Conservation (phyloP, 2,797 vertebrate genomes). For the Onychomys torridus region DNA sequence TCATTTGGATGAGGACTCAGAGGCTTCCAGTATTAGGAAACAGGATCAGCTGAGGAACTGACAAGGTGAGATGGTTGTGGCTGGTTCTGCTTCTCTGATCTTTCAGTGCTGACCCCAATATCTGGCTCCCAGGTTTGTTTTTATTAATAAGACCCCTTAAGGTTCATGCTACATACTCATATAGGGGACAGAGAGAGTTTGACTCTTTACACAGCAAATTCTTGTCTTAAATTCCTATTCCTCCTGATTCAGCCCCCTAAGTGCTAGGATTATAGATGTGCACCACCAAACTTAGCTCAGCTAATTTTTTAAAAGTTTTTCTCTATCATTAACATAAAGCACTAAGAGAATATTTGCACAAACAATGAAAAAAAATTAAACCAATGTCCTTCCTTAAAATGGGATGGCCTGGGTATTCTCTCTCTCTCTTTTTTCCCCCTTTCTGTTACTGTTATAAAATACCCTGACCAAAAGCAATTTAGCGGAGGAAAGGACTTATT, state of each 20-base stretch:
- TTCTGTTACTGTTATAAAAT: background rate
- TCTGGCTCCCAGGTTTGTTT: no score
- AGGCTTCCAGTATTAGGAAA: no score
- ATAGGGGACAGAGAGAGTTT: background rate
- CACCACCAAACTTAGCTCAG: background rate
- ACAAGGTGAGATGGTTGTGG: no score
- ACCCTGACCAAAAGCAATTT: background rate
- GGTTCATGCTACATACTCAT: background rate
- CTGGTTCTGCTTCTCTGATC: no score
- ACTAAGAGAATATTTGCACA: background rate
- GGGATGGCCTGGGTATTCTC: background rate
- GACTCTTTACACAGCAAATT: background rate
- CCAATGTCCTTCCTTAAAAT: slow-evolving; percentile 14
- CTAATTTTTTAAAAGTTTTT: background rate
- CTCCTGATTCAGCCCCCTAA: background rate
- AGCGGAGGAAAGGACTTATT: background rate
- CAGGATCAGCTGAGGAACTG: no score
- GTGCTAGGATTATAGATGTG: background rate
- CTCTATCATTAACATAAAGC: slow-evolving; percentile 25
- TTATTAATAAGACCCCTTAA: no score
- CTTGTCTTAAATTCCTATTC: background rate
- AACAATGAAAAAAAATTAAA: slow-evolving; percentile 29
- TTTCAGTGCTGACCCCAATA: no score
- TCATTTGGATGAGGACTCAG: no score
- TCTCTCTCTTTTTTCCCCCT: background rate